Evolutionary conservation across 1,140 invertebrate genomes (phyloP).

Genomic region (Bombus terrestris): DNA sequence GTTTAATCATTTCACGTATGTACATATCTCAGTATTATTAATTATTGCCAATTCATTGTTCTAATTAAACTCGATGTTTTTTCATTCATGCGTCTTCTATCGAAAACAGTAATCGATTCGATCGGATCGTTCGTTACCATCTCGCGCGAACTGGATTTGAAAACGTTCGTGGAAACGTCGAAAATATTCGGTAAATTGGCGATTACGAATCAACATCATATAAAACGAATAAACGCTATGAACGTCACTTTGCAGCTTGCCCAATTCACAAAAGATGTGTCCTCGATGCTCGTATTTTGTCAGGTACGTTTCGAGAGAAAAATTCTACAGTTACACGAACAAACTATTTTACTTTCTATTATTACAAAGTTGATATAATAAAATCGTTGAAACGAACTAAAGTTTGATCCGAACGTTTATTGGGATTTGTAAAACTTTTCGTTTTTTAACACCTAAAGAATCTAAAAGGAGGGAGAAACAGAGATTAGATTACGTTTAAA

Average conservation of each 20-base stretch:
- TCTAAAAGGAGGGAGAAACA: not conserved
- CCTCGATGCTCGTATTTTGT: slow-evolving; percentile 51
- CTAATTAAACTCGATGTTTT: not conserved
- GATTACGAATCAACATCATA: slow-evolving; percentile 48
- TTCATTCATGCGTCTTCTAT: not conserved
- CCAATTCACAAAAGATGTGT: slow-evolving; percentile 62
- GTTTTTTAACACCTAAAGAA: not conserved
- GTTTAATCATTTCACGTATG: no score
- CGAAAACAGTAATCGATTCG: slow-evolving; percentile 67
- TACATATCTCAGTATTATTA: no score
- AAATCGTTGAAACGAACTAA: not conserved
- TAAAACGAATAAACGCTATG: slow-evolving; percentile 56
- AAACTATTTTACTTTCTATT: not conserved
- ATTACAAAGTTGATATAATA: not conserved
- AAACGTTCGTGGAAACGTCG: slow-evolving; percentile 73
- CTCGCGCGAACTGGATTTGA: slow-evolving; percentile 70
- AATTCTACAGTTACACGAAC: not conserved
- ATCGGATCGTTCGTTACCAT: slow-evolving; percentile 69
- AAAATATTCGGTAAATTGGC: slow-evolving; percentile 75
- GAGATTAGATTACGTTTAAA: not conserved
- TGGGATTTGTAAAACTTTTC: no score
- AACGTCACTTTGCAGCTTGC: slow-evolving; percentile 64
- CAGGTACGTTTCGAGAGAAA: slow-evolving; percentile 4
- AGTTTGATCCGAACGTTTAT: no score
- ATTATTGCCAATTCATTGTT: not conserved